Base-by-base conservation (phyloP, 2,888 invertebrate species). In the Gymnocheta viridis region DNA sequence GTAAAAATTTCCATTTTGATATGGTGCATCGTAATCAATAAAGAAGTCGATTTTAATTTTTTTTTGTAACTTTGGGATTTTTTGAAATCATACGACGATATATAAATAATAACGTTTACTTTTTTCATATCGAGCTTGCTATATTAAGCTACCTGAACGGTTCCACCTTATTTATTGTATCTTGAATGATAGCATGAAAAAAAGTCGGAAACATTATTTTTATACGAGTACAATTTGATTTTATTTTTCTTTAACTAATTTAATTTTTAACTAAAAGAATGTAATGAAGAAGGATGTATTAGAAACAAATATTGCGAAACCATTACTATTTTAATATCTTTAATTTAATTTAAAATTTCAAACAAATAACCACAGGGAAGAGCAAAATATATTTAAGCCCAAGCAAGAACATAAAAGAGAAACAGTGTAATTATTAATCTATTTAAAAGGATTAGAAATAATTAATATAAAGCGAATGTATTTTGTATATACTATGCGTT, bases 401-500 rank as follows among this genome's bases (percentile, higher is more conserved):
- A 32, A 27, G 47, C n/a, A 74, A 54, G 19, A 67, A 73, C 47
- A 47, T 19, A 69, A 69, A 69, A 67, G 3, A 62, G 12, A 54
- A 44, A 17, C 6, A 27, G 17, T 38, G 17, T 22, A 38, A 24
- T 54, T 5, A 51, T 51, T 9, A 51, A 69, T 35, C 38, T 17
- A 35, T 6, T 12, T 32, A 49, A 66, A 24, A 38, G 14, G 19
- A 44, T n/a, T 24, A 60, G 27, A 54, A 64, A 35, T 32, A 19
- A 38, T n/a, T 60, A 72, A 56, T 38, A 80, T 62, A 80, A 72
- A 77, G 81, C 69, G 84, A 84, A 84, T 84, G 84, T 81, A 77
- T 58, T 69, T 73, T 78, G 38, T 81, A 78, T 54, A 84, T 84
- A 84, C 84, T 81, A 67, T 85, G 44, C 58, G 78, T 85, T 82